Base-by-base conservation (phyloP, 2,797 vertebrate species). In the Sebastes elongatus region DNA sequence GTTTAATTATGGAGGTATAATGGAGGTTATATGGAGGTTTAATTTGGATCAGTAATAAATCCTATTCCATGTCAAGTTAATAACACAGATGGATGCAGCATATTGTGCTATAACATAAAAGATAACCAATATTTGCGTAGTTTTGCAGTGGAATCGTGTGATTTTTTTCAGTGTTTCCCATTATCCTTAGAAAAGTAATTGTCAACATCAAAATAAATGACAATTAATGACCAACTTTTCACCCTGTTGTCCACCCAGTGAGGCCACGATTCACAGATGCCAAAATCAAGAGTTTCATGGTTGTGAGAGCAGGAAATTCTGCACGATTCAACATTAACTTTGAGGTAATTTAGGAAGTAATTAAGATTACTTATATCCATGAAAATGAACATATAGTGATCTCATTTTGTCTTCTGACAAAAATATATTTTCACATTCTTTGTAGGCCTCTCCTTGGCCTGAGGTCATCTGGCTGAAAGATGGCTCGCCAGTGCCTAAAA, bases 391-490 rank as follows among this genome's bases (percentile, higher is more conserved):
- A 5, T 59, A 22, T 9, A 42, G 30, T 55, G 2, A 59, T 76
- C 4, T 71, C 1, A 59, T 64, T 42, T 10, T 1, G 2, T 35
- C 28, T 23, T 49, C 3, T 59, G 10, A 25, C 3, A 52, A 82
- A 25, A 18, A 55, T 2, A 4, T 61, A 23, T 55, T 68, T 57
- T 30, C 0, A 3, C 52, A 10, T 69, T 75, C 23, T 88, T 82
- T 64, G 5, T 82, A 99, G 98, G 97, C 96, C 0, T 96, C 95
- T 46, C 97, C 98, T 14, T 91, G 94, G 89, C 97, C 97, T 0
- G 96, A 96, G 14, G 95, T 98, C 71, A 95, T 63, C 70, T 99
- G 98, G 98, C 78, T 97, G 7, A 99, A 98, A 91, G 97, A 98
- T 7, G 96, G 96, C 11, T 64, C 85, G 8, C 94, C 96, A 13